phyloP scores from a whole-genome alignment of 37 sponge, comb jelly and placozoan genomes.

The Agelas oroides region DNA sequence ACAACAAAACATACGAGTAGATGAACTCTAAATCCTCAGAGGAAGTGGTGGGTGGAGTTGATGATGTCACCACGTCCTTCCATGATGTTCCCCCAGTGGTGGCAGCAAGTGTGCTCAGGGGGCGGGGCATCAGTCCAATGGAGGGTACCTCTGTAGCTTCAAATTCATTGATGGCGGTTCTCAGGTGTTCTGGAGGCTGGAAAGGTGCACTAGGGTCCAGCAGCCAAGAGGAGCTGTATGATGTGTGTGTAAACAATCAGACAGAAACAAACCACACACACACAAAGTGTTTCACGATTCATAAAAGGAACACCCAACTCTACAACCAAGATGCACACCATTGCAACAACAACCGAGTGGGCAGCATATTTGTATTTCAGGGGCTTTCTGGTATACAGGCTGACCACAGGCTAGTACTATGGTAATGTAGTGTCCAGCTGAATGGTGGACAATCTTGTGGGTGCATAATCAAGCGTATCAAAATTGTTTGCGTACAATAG shows the following conservation, averaged over 20 bases:
- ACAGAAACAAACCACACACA: too few relatives aligned
- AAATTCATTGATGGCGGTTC: slow-evolving; percentile 33
- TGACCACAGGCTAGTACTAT: too few relatives aligned
- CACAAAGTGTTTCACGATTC: too few relatives aligned
- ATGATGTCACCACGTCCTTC: neutral
- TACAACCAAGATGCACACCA: too few relatives aligned
- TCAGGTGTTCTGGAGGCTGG: slow-evolving; percentile 36
- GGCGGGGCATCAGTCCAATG: slow-evolving; percentile 30
- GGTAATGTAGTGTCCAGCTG: too few relatives aligned
- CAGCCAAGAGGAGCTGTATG: neutral
- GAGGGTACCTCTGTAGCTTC: slow-evolving; percentile 38
- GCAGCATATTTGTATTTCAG: too few relatives aligned
- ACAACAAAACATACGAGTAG: slow-evolving; percentile 32
- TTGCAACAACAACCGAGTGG: too few relatives aligned
- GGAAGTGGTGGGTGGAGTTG: slow-evolving; percentile 2
- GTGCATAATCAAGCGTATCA: too few relatives aligned
- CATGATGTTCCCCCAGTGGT: neutral
- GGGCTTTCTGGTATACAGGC: too few relatives aligned
- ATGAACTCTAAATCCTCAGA: slow-evolving; percentile 32
- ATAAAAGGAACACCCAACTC: too few relatives aligned
- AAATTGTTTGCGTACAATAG: too few relatives aligned
- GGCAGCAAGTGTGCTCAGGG: neutral
- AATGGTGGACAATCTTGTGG: too few relatives aligned
- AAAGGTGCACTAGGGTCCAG: slow-evolving; percentile 44
- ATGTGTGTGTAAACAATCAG: neutral